phyloP scores from a whole-genome alignment of 2,888 invertebrate genomes.

The Ornithoptera alexandrae region DNA sequence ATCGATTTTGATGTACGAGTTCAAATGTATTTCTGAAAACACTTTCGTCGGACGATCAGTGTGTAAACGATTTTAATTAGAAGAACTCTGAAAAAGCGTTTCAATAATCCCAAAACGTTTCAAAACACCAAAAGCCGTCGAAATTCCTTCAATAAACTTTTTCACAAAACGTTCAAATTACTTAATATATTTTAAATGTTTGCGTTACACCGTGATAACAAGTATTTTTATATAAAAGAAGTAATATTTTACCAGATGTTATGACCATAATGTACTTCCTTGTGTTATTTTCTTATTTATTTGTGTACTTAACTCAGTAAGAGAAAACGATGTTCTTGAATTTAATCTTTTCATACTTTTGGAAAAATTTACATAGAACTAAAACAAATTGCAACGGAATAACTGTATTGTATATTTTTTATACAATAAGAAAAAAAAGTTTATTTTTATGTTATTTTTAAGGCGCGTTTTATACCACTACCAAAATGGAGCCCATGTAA shows the following conservation, averaged over 20 bases:
- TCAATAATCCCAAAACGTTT: no score
- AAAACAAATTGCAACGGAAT: no score
- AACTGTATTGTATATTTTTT: background rate
- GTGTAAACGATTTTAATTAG: background rate
- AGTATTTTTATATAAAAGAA: background rate
- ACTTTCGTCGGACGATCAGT: background rate
- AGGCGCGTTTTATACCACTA: constrained; percentile 3
- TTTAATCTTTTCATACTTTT: no score
- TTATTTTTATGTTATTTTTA: background rate
- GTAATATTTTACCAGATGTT: background rate
- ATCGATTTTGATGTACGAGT: no score
- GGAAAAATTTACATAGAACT: no score
- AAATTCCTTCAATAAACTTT: no score
- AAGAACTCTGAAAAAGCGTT: background rate
- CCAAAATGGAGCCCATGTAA: constrained; percentile 11
- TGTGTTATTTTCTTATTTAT: background rate
- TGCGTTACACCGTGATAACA: background rate
- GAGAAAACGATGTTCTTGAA: no score
- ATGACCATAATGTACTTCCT: background rate
- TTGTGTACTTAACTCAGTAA: no score
- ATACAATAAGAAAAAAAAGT: background rate
- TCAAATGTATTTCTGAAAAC: background rate
- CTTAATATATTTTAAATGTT: no score
- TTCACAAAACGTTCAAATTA: no score
- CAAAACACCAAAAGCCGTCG: no score